Evolutionary conservation across 2,888 invertebrate genomes (phyloP).

Genomic region (Yponomeuta cagnagella): DNA sequence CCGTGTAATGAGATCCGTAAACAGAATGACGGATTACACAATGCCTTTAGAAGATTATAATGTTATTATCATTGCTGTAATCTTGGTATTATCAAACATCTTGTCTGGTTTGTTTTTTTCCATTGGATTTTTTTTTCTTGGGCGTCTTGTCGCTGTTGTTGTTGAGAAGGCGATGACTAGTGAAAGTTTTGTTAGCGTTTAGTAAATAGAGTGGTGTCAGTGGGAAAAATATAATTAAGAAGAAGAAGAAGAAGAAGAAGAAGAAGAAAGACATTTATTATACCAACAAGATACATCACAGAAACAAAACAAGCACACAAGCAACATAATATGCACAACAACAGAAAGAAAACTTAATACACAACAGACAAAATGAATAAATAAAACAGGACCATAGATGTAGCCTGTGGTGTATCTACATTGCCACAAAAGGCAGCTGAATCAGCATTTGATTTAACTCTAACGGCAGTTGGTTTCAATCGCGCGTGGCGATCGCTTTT

Average conservation of each 20-base stretch:
- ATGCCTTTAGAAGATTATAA: slow-evolving; percentile 17
- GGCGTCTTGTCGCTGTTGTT: neutral
- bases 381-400: too few relatives aligned
- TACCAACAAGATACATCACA: too few relatives aligned
- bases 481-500: too few relatives aligned
- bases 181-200: neutral
- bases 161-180: neutral
- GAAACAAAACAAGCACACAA: too few relatives aligned
- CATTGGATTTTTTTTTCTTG: neutral
- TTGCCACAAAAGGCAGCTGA: neutral
- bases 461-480: too few relatives aligned
- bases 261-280: too few relatives aligned
- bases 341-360: too few relatives aligned
- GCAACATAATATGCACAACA: too few relatives aligned
- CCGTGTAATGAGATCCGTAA: slow-evolving; percentile 18
- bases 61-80: slow-evolving; percentile 19
- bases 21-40: slow-evolving; percentile 20
- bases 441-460: neutral
- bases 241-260: too few relatives aligned
- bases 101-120: neutral
- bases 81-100: slow-evolving; percentile 15
- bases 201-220: neutral
- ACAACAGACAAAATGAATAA: too few relatives aligned
- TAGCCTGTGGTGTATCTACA: too few relatives aligned
- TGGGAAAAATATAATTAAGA: neutral